phyloP scores from a whole-genome alignment of 2,797 vertebrate species.

The Fundulus diaphanus region DNA sequence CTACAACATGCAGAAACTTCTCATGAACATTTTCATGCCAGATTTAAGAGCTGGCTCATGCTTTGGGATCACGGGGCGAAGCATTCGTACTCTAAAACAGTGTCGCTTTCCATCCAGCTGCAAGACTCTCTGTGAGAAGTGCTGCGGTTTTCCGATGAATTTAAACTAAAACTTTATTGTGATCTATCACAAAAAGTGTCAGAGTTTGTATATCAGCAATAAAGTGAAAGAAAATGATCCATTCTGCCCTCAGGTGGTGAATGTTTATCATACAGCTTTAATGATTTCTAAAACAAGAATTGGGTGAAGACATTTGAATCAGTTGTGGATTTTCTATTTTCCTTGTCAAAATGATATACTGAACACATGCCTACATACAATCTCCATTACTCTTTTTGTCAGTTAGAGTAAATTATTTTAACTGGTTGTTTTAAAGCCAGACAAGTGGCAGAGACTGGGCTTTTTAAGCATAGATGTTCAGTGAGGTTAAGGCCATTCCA shows the following conservation, averaged over 20 bases:
- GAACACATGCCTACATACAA: neutral
- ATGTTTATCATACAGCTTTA: neutral
- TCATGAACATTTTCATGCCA: slow-evolving; percentile 1
- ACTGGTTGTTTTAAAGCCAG: neutral
- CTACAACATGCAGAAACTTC: slow-evolving; percentile 17
- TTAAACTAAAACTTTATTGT: neutral
- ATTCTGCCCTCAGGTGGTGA: neutral
- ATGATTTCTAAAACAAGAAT: neutral
- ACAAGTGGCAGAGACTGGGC: no score
- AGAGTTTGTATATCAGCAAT: neutral
- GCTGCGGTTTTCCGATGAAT: neutral
- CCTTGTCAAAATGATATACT: no score
- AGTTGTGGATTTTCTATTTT: no score
- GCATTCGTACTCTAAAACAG: slow-evolving; percentile 25
- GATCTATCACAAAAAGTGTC: neutral
- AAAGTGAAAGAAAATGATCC: slow-evolving; percentile 3
- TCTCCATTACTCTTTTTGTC: neutral
- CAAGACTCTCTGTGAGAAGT: slow-evolving; percentile 3
- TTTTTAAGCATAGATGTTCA: no score
- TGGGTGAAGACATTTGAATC: no score
- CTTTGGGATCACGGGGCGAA: slow-evolving; percentile 3
- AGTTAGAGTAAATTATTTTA: neutral
- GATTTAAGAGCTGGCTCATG: slow-evolving; percentile 2
- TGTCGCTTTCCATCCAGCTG: slow-evolving; percentile 10
- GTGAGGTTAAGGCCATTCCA: no score